Base-by-base conservation (phyloP, 1,140 invertebrate species). In the Dysdera silvatica region DNA sequence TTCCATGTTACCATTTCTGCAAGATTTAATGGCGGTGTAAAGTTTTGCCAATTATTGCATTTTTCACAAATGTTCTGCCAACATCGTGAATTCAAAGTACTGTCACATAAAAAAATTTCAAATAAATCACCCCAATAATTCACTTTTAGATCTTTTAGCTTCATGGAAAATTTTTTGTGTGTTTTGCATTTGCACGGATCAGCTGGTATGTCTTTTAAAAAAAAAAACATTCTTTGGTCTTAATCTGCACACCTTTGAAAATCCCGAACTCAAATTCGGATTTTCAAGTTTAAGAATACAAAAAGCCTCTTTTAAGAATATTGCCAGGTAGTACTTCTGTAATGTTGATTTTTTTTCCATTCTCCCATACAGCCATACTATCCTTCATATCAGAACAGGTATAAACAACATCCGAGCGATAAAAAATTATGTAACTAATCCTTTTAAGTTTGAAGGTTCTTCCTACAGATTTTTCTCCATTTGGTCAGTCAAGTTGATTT, bases 311-410 rank as follows among this genome's bases (percentile, higher is more conserved):
- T 18, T 53, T 23, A 53, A 26, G 35, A 32, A 53, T 32, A 53
- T 53, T 5, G 51, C 35, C 31, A 53, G 10, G 35, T 53, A 53
- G 10, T 53, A 20, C 29, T 53, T 53, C 35, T 31, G 26, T n/a
- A 32, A 24, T 12, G 35, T 32, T 18, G 4, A 12, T 20, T 53
- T 53, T n/a, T 53, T 53, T 20, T 33, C 51, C 51, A 12, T 20
- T 8, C 35, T 31, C 28, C 29, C 51, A 53, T n/a, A n/a, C n/a
- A n/a, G n/a, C n/a, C n/a, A n/a, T n/a, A 35, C 29, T 53, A 14
- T 32, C 51, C 35, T 53, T 53, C 26, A 53, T 53, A 18, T 32
- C 51, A 14, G 51, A 32, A 33, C 51, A 53, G 51, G 51, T 53
- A 20, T 53, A 53, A 6, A 53, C 31, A 33, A 53, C 35, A 18